These are phyloP conservation scores for Scartelaos histophorus DNA, from an alignment of 2,113 vertebrate species.

Conservation along the genomic window DNA sequence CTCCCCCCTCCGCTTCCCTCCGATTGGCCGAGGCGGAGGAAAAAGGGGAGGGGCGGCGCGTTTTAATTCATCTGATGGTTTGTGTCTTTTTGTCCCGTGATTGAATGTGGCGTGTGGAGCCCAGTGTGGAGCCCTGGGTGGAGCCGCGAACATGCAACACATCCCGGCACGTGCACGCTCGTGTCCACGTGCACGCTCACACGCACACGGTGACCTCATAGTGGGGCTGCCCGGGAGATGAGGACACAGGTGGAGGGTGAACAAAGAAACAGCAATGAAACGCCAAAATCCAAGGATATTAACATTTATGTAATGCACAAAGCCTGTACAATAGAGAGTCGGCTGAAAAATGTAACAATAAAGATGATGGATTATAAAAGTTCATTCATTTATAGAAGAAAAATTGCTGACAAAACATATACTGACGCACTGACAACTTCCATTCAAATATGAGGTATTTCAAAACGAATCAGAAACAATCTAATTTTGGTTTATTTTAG, in stretches of 20 bases:
- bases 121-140: conserved; percentile 31
- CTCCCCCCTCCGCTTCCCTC: conserved; percentile 22
- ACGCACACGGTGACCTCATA: conserved; percentile 13
- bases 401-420: too few species aligned
- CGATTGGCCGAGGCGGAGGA: conserved; percentile 57
- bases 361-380: too few species aligned
- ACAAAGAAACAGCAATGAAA: not conserved
- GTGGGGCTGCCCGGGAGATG: not conserved
- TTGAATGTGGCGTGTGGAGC: conserved; percentile 41
- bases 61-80: conserved; percentile 74
- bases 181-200: conserved; percentile 17
- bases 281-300: not conserved
- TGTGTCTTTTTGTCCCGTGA: conserved; percentile 51
- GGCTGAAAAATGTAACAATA: too few species aligned
- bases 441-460: too few species aligned
- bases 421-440: too few species aligned
- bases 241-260: conserved; percentile 7
- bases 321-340: not conserved
- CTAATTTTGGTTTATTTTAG: too few species aligned
- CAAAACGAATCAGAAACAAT: too few species aligned
- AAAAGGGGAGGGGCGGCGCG: conserved; percentile 49
- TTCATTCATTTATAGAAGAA: too few species aligned
- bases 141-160: conserved; percentile 20
- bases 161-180: conserved; percentile 9
- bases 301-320: not conserved